Percentiles rank a stretch among this genome's conserved stretches.
Conservation (phyloP, 2,113 vertebrate genomes). For the Furnarius figulus region DNA sequence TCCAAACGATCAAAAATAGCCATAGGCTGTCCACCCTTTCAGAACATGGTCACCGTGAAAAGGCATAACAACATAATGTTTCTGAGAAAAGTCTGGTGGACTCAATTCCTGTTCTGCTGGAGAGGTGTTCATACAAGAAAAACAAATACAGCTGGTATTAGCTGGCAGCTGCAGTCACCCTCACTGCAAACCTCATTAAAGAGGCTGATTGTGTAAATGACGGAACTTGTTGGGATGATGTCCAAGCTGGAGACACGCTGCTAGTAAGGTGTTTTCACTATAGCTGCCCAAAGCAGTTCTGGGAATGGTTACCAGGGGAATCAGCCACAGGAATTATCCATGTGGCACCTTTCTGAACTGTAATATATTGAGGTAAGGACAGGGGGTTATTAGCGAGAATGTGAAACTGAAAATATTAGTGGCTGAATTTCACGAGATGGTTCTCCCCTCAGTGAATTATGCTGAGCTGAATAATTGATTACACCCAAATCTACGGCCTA, state of each 20-base stretch:
- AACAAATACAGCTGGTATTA: background rate
- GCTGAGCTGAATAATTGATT: background rate
- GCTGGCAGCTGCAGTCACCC: background rate
- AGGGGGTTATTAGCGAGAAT: background rate
- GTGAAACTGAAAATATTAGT: background rate
- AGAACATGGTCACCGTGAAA: background rate
- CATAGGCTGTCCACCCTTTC: background rate
- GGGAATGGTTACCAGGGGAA: background rate
- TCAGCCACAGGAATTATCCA: background rate
- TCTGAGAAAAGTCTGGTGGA: background rate
- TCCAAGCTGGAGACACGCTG: background rate
- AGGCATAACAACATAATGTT: fast-evolving
- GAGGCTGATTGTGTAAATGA: background rate
- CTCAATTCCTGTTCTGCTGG: background rate
- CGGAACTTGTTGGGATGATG: background rate
- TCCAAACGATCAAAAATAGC: background rate
- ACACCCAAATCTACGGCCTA: background rate
- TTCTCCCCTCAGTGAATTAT: background rate
- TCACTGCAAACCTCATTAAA: background rate
- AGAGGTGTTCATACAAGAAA: background rate
- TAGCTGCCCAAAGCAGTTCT: background rate
- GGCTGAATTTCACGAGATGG: background rate
- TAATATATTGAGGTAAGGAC: background rate
- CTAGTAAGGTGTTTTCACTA: background rate
- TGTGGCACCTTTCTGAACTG: background rate